These are phyloP conservation scores for Coremacera marginata DNA, from an alignment of 2,888 invertebrate species.

Conservation along the genomic window DNA sequence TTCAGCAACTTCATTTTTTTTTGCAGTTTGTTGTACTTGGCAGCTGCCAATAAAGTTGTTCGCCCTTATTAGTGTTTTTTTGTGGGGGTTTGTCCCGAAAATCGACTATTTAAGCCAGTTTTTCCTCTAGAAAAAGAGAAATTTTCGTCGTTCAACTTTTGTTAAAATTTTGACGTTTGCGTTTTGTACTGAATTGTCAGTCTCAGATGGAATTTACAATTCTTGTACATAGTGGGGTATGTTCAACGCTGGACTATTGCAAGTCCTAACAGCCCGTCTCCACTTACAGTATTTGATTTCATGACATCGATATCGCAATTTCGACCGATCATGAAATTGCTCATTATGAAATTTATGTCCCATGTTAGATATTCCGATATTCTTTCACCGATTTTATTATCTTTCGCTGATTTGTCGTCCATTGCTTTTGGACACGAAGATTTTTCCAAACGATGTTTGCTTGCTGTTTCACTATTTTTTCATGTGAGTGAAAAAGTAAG, in stretches of 20 bases:
- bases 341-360: too few relatives aligned
- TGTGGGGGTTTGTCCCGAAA: neutral
- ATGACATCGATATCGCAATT: too few relatives aligned
- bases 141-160: constrained; percentile 45
- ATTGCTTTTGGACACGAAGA: too few relatives aligned
- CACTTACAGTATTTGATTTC: too few relatives aligned
- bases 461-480: too few relatives aligned
- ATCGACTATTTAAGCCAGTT: constrained; percentile 4
- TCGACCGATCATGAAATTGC: too few relatives aligned
- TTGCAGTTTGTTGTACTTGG: neutral
- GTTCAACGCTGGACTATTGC: neutral
- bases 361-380: too few relatives aligned
- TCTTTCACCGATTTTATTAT: too few relatives aligned
- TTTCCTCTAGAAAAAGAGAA: constrained; percentile 45
- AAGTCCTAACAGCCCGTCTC: too few relatives aligned
- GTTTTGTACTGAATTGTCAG: constrained; percentile 14
- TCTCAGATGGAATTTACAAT: constrained; percentile 24
- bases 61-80: constrained; percentile 8
- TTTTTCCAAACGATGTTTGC: too few relatives aligned
- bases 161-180: constrained; percentile 46
- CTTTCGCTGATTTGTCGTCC: too few relatives aligned
- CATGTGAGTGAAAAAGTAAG: too few relatives aligned
- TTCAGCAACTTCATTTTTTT: neutral
- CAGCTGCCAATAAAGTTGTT: neutral
- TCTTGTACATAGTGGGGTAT: neutral